These are phyloP conservation scores for Parus major DNA, from an alignment of 2,113 vertebrate genomes.

Conservation along the genomic window DNA sequence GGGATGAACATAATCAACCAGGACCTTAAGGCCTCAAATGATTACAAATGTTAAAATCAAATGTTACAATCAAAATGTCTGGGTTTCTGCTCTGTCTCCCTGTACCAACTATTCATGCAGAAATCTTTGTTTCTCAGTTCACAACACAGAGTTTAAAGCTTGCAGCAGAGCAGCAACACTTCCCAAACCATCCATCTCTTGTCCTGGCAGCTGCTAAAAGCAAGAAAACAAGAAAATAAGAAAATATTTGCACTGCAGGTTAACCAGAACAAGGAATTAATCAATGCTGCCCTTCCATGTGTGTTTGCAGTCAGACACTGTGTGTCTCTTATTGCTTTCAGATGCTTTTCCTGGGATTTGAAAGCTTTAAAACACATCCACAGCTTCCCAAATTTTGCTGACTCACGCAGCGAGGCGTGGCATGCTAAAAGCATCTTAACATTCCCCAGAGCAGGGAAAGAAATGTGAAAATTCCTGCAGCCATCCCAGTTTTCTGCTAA, in stretches of 20 bases:
- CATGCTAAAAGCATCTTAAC: not conserved
- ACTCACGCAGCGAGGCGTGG: not conserved
- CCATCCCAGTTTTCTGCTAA: not conserved
- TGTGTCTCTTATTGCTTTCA: not conserved
- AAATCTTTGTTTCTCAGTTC: not conserved
- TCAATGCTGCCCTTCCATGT: not conserved
- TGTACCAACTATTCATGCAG: not conserved
- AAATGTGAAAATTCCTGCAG: not conserved
- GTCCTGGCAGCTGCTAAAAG: not conserved
- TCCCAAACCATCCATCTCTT: not conserved
- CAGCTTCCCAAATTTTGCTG: not conserved
- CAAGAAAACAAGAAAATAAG: not conserved
- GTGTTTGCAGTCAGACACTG: not conserved
- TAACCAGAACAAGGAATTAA: not conserved
- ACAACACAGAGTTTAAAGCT: not conserved
- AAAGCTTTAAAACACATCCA: not conserved
- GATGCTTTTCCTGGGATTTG: not conserved
- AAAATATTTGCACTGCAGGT: not conserved
- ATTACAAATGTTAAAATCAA: too few relatives aligned
- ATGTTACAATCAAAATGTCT: not conserved
- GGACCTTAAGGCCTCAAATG: not conserved
- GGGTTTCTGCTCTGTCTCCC: not conserved
- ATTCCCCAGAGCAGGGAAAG: not conserved
- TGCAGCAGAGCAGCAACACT: not conserved
- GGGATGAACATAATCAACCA: rapidly evolving